Conservation (phyloP, 1,140 invertebrate species). For the Pectinophora gossypiella region DNA sequence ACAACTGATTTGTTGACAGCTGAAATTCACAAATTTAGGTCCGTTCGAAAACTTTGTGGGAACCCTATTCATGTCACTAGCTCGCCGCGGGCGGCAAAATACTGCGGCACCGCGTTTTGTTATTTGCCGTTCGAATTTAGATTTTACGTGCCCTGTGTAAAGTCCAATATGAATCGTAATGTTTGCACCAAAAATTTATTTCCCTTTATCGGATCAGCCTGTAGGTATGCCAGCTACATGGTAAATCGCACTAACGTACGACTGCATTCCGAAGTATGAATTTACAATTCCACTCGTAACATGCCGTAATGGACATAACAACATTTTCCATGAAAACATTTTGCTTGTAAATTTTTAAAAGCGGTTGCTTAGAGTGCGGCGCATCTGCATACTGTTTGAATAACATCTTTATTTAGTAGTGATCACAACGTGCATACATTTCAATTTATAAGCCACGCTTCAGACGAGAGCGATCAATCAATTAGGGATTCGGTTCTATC, state of each 20-base stretch:
- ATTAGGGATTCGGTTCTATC: too few relatives aligned
- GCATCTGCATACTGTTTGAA: too few relatives aligned
- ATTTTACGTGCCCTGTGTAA: conserved; percentile 16
- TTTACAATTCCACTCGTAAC: not conserved
- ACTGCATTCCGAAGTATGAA: conserved; percentile 4
- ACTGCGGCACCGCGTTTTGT: conserved; percentile 7
- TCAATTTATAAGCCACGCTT: too few relatives aligned
- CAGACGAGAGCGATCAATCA: too few relatives aligned
- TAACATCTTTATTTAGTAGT: too few relatives aligned
- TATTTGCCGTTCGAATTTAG: conserved; percentile 15
- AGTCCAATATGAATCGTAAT: not conserved
- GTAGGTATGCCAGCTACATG: conserved; percentile 29
- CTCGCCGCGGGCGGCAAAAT: conserved; percentile 36
- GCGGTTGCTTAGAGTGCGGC: too few relatives aligned
- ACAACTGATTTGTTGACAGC: not conserved
- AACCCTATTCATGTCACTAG: conserved; percentile 31
- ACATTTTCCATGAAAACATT: not conserved
- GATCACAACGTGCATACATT: too few relatives aligned
- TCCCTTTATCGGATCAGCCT: conserved; percentile 35
- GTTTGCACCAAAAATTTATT: conserved; percentile 25
- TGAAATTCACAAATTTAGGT: not conserved
- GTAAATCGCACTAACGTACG: conserved; percentile 28
- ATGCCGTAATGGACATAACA: not conserved
- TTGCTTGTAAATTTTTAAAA: too few relatives aligned
- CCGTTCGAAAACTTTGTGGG: not conserved